Percentiles rank a stretch among this genome's conserved stretches.
These are phyloP conservation scores for Frankliniella fusca DNA, from an alignment of 2,888 invertebrate species.

Conservation along the genomic window DNA sequence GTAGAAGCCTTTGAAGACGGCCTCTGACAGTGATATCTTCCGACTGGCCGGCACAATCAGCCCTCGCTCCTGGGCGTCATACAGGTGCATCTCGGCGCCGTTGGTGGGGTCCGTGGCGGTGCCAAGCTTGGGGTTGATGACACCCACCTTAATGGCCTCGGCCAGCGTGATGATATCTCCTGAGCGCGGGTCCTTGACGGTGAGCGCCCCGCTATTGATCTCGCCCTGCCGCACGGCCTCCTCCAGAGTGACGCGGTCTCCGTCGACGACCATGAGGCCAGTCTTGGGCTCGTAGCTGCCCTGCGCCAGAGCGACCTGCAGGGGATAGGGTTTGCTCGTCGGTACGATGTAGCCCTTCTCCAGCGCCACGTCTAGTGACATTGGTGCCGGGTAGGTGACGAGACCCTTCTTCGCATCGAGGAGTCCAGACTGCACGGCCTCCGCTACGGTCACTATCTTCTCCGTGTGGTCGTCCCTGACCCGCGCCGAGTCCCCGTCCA, in stretches of 20 bases:
- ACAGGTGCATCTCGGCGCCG: slow-evolving; percentile 69
- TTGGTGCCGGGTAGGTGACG: slow-evolving; percentile 60
- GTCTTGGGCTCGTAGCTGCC: slow-evolving; percentile 72
- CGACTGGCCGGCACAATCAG: slow-evolving; percentile 76
- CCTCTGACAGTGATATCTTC: slow-evolving; percentile 79
- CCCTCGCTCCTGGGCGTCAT: slow-evolving; percentile 79
- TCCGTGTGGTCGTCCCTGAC: slow-evolving; percentile 70
- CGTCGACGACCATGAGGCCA: slow-evolving; percentile 63
- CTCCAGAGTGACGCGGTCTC: slow-evolving; percentile 64
- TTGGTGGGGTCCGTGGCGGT: slow-evolving; percentile 70
- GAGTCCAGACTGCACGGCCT: slow-evolving; percentile 65
- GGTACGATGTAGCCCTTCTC: slow-evolving; percentile 76
- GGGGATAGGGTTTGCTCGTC: slow-evolving; percentile 72
- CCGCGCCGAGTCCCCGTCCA: slow-evolving; percentile 66
- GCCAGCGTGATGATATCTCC: slow-evolving; percentile 74
- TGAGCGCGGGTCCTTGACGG: slow-evolving; percentile 73
- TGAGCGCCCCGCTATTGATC: slow-evolving; percentile 71
- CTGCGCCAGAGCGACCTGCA: slow-evolving; percentile 78
- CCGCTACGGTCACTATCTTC: slow-evolving; percentile 60
- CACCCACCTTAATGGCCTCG: slow-evolving; percentile 71
- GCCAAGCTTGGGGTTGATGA: slow-evolving; percentile 76
- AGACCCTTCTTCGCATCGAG: slow-evolving; percentile 67
- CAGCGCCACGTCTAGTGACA: slow-evolving; percentile 72
- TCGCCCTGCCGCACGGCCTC: slow-evolving; percentile 70
- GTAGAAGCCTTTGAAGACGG: slow-evolving; percentile 86